Evolutionary conservation across 2,888 invertebrate genomes (phyloP).

Genomic region (Metacarcinus magister): DNA sequence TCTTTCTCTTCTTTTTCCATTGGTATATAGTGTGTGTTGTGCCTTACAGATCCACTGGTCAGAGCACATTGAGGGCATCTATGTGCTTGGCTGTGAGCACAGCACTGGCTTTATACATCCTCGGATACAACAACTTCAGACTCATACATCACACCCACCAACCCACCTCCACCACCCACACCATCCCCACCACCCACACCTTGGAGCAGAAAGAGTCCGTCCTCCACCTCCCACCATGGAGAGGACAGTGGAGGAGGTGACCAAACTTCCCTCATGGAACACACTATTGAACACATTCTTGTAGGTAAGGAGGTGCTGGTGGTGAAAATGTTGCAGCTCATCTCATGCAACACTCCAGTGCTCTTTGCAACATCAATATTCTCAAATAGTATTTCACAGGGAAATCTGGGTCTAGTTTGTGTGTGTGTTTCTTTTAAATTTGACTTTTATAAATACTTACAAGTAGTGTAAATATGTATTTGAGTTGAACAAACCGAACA

Average conservation of each 20-base stretch:
- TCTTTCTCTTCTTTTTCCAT: too few relatives aligned
- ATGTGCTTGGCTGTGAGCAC: conserved; percentile 67
- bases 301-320: background rate
- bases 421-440: background rate
- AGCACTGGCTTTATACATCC: conserved; percentile 66
- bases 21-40: background rate
- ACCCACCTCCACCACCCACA: background rate
- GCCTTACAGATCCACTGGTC: conserved; percentile 57
- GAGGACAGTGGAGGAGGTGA: background rate
- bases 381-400: background rate
- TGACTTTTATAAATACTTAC: background rate
- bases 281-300: background rate
- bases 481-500: too few relatives aligned
- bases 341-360: background rate
- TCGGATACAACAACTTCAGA: conserved; percentile 73
- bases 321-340: background rate
- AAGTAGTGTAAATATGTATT: background rate
- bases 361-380: background rate
- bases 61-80: conserved; percentile 68
- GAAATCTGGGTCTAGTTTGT: background rate
- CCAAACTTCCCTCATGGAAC: background rate
- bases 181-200: conserved; percentile 16
- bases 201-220: background rate
- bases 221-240: background rate
- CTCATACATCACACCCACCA: conserved; percentile 50